Conservation (phyloP, 1,140 invertebrate genomes). For the Tetragnatha versicolor region DNA sequence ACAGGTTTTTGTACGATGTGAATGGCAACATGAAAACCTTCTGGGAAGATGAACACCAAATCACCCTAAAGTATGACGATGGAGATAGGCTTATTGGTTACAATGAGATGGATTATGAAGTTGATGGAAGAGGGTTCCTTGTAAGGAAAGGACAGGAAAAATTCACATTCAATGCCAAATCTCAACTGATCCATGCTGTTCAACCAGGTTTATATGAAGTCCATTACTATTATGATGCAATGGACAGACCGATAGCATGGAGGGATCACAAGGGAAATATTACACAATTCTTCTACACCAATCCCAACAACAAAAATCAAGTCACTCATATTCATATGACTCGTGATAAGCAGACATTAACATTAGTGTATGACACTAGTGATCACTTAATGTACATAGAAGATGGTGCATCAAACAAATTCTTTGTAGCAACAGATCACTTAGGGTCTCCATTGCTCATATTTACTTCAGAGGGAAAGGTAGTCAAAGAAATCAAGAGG, state of each 20-base stretch:
- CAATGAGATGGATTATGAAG: conserved; percentile 69
- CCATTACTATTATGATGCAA: conserved; percentile 90
- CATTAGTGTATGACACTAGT: conserved; percentile 87
- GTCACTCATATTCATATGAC: conserved; percentile 90
- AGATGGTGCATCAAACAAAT: conserved; percentile 78
- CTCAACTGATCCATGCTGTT: conserved; percentile 75
- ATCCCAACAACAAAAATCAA: conserved; percentile 78
- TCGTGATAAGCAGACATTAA: conserved; percentile 84
- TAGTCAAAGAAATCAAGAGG: conserved; percentile 90
- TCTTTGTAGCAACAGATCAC: conserved; percentile 94
- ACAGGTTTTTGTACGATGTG: conserved; percentile 90
- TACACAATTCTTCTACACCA: conserved; percentile 95
- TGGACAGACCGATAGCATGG: conserved; percentile 81
- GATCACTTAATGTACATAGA: conserved; percentile 89
- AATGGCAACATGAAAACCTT: conserved; percentile 81
- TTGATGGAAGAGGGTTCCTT: conserved; percentile 87
- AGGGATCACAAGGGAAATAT: conserved; percentile 93
- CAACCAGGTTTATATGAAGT: conserved; percentile 85
- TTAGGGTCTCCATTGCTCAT: conserved; percentile 93
- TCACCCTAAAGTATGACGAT: conserved; percentile 89
- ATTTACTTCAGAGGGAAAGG: conserved; percentile 92
- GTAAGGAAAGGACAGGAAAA: conserved; percentile 92
- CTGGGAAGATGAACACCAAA: conserved; percentile 66
- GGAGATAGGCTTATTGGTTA: conserved; percentile 67
- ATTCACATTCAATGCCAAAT: conserved; percentile 93